A percentile compares a stretch with the other conserved stretches of the same genome.
Evolutionary conservation across 2,113 vertebrate species (phyloP).

Genomic region (Ictalurus punctatus): DNA sequence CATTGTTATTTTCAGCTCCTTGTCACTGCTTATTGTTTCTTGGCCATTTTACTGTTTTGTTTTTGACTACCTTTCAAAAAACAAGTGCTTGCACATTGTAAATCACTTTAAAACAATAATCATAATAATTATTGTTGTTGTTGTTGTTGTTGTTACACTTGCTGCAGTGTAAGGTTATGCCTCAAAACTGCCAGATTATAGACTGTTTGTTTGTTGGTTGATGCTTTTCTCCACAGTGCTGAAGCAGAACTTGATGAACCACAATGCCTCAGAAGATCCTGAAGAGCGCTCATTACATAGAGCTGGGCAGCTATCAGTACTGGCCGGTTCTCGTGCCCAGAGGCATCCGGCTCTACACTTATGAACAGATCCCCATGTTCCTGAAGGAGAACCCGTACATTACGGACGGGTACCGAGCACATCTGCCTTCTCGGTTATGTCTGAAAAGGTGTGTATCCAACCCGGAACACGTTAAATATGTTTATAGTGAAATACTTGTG

Average conservation of each 20-base stretch:
- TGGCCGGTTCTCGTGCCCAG: conserved; percentile 92
- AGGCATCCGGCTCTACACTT: conserved; percentile 92
- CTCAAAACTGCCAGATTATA: not conserved
- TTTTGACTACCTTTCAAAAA: not conserved
- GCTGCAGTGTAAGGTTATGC: not conserved
- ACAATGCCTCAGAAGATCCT: conserved; percentile 89
- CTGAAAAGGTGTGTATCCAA: conserved; percentile 81
- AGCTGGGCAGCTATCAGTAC: conserved; percentile 91
- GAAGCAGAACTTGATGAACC: not conserved
- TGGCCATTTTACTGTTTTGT: not conserved
- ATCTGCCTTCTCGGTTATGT: conserved; percentile 91
- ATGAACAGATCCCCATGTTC: conserved; percentile 92
- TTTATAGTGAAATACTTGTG: not conserved
- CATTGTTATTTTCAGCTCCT: not conserved
- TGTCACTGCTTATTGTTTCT: not conserved
- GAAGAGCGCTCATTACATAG: conserved; percentile 89
- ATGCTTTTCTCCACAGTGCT: not conserved
- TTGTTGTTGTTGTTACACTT: not conserved
- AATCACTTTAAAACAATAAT: not conserved
- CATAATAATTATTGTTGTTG: not conserved
- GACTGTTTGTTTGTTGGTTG: too few species aligned
- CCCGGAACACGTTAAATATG: not conserved
- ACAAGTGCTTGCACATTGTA: not conserved
- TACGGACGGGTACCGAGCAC: conserved; percentile 95
- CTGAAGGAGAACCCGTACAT: conserved; percentile 97